Conservation (phyloP, 2,888 invertebrate species). For the Euplagia quadripunctaria region DNA sequence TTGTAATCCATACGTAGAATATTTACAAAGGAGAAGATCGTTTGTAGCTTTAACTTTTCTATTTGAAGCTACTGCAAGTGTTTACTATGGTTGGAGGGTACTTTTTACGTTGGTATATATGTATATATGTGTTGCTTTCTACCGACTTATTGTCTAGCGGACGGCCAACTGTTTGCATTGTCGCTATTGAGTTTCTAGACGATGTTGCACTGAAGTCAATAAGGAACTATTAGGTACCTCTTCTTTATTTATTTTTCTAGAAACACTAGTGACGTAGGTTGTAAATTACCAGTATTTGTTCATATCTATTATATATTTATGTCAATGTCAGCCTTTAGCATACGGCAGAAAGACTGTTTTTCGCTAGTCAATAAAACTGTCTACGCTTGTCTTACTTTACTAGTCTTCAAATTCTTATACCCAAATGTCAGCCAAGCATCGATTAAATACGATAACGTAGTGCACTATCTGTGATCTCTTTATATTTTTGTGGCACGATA, state of each 20-base stretch:
- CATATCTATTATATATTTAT: too few species aligned
- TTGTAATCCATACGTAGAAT: neutral
- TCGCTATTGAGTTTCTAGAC: slow-evolving; percentile 66
- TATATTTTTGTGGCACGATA: too few species aligned
- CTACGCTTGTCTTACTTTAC: too few species aligned
- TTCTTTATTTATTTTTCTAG: neutral
- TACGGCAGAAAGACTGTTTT: too few species aligned
- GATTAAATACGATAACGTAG: too few species aligned
- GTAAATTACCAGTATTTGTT: too few species aligned
- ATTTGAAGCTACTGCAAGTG: neutral
- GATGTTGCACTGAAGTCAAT: slow-evolving; percentile 42
- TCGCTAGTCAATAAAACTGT: too few species aligned
- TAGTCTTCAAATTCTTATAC: too few species aligned
- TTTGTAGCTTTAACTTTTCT: neutral
- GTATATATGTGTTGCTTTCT: slow-evolving; percentile 58
- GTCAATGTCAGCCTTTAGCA: too few species aligned
- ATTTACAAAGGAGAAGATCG: neutral
- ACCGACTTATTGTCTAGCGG: slow-evolving; percentile 65
- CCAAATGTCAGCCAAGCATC: too few species aligned
- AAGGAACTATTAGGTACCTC: slow-evolving; percentile 28
- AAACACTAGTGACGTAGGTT: neutral
- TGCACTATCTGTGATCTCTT: too few species aligned
- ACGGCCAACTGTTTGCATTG: slow-evolving; percentile 64
- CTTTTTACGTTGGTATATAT: slow-evolving; percentile 37
- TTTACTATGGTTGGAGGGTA: neutral